A percentile compares a stretch with the other conserved stretches of the same genome.
Conservation (phyloP, 2,888 invertebrate genomes). For the Unio pictorum region DNA sequence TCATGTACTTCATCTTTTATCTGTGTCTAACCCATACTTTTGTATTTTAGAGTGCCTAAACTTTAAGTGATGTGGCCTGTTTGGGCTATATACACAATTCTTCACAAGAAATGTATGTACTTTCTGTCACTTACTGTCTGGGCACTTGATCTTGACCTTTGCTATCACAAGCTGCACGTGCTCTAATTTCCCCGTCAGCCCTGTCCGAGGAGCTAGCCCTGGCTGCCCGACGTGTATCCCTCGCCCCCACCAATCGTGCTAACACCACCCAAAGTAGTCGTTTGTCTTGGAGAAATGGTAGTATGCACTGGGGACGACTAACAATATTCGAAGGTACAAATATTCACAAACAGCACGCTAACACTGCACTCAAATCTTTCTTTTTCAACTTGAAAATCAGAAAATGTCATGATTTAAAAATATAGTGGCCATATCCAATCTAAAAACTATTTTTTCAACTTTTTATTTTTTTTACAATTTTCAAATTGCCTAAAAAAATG, state of each 20-base stretch:
- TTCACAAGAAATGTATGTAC: background rate
- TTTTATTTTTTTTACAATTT: background rate
- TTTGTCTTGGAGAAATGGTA: conserved; percentile 70
- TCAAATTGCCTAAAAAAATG: too few relatives aligned
- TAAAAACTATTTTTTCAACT: conserved; percentile 1
- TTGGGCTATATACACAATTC: conserved; percentile 1
- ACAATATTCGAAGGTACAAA: conserved; percentile 60
- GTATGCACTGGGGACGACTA: conserved; percentile 66
- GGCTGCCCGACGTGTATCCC: conserved; percentile 70
- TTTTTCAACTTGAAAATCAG: too few relatives aligned
- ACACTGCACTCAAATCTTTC: too few relatives aligned
- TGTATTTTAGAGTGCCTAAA: conserved; percentile 6
- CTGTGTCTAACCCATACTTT: background rate
- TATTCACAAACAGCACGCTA: background rate
- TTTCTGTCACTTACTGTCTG: conserved; percentile 19
- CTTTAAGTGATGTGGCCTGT: conserved; percentile 5
- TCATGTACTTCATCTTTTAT: background rate
- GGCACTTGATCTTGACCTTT: conserved; percentile 8
- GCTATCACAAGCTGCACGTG: conserved; percentile 23
- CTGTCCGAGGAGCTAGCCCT: conserved; percentile 68
- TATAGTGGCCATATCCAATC: too few relatives aligned
- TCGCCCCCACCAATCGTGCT: conserved; percentile 69
- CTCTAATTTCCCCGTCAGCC: conserved; percentile 46
- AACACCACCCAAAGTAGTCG: conserved; percentile 69
- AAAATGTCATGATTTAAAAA: conserved; percentile 1